A percentile compares a stretch with the other conserved stretches of the same genome.
phyloP scores from a whole-genome alignment of 2,888 invertebrate genomes.

The Digitonthophagus gazella region DNA sequence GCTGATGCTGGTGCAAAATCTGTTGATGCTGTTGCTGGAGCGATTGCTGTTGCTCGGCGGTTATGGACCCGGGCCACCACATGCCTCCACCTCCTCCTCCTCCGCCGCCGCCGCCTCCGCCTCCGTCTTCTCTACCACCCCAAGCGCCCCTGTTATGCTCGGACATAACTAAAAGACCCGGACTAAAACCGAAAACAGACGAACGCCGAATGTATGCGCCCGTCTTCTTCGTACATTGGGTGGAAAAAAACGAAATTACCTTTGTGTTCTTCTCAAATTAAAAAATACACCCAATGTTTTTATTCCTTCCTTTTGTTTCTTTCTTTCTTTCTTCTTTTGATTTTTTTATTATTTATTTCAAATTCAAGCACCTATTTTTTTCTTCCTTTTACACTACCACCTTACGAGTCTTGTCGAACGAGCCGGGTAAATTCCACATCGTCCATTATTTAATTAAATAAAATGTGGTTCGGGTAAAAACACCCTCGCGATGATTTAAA shows the following conservation, averaged over 20 bases:
- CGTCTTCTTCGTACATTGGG: slow-evolving; percentile 26
- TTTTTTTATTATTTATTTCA: too few species aligned
- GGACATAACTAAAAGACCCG: slow-evolving; percentile 50
- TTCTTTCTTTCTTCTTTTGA: too few species aligned
- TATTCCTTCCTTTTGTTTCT: too few species aligned
- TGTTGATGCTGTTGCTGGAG: slow-evolving; percentile 51
- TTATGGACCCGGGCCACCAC: slow-evolving; percentile 61
- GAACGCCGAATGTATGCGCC: slow-evolving; percentile 25
- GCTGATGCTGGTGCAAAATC: slow-evolving; percentile 49
- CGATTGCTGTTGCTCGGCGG: slow-evolving; percentile 52
- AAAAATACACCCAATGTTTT: too few species aligned
- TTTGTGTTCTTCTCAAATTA: too few species aligned
- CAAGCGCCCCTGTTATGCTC: slow-evolving; percentile 65
- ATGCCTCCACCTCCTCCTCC: slow-evolving; percentile 37
- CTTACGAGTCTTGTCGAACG: not conserved
- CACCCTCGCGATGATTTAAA: slow-evolving; percentile 9
- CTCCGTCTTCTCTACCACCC: slow-evolving; percentile 61
- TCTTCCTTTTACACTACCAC: not conserved
- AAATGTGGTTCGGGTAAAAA: slow-evolving; percentile 30
- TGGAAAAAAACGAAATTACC: slow-evolving; percentile 7
- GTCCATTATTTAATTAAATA: slow-evolving; percentile 10
- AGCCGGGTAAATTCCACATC: not conserved
- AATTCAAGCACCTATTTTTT: too few species aligned
- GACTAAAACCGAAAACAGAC: slow-evolving; percentile 25
- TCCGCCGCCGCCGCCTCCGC: not conserved